Evolutionary conservation across 2,797 vertebrate species (phyloP).

Genomic region (Prunella strophiata): DNA sequence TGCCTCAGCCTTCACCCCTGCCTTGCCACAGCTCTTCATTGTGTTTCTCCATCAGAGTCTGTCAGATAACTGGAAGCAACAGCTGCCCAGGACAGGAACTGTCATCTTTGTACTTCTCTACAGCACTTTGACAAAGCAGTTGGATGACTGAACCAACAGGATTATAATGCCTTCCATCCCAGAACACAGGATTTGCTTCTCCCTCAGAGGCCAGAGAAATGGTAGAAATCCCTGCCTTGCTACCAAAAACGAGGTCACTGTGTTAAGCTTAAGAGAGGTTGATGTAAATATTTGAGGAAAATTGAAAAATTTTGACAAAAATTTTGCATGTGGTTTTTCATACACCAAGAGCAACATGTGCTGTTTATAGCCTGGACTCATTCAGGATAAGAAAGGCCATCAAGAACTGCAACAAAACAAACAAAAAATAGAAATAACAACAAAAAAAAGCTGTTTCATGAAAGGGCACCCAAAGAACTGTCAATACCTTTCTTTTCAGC

Average conservation of each 20-base stretch:
- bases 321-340: background rate
- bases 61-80: background rate
- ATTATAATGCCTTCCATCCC: background rate
- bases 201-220: background rate
- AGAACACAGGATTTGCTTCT: background rate
- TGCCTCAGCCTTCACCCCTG: background rate
- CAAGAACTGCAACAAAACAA: background rate
- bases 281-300: background rate
- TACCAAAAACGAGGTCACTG: background rate
- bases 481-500: background rate
- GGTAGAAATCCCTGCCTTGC: background rate
- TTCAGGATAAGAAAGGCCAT: background rate
- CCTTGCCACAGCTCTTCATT: background rate
- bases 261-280: background rate
- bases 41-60: background rate
- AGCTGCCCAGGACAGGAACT: background rate
- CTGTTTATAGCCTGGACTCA: background rate
- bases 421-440: background rate
- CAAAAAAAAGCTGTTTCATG: background rate
- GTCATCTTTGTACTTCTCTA: background rate
- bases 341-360: background rate
- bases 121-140: background rate
- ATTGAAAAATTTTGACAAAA: background rate
- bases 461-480: background rate
- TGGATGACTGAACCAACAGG: conserved; percentile 9